Evolutionary conservation across 1,140 invertebrate species (phyloP).

Genomic region (Babylonia areolata): DNA sequence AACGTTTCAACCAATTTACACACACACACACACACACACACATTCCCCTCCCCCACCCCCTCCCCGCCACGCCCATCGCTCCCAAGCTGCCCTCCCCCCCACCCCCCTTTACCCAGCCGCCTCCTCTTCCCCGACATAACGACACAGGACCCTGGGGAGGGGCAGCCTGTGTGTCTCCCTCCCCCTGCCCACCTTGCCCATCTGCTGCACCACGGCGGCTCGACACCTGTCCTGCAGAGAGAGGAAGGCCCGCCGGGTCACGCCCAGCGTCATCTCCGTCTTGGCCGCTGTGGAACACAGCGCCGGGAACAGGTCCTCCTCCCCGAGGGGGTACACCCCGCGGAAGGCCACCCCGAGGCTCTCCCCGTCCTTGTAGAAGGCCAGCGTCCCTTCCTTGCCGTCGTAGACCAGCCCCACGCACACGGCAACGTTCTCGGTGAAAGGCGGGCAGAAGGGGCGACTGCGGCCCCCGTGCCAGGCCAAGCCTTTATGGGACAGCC

Average conservation of each 20-base stretch:
- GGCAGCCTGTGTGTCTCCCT: not conserved
- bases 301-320: constrained; percentile 82
- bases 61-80: too few relatives aligned
- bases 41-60: too few relatives aligned
- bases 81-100: too few relatives aligned
- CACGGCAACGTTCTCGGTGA: constrained; percentile 83
- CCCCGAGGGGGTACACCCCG: constrained; percentile 72
- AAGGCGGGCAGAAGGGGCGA: constrained; percentile 82
- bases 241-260: constrained; percentile 80
- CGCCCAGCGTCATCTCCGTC: constrained; percentile 83
- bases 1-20: too few relatives aligned
- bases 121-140: constrained; percentile 14
- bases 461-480: constrained; percentile 82
- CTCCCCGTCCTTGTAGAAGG: constrained; percentile 84
- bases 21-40: too few relatives aligned
- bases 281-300: constrained; percentile 86
- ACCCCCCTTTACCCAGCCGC: not conserved
- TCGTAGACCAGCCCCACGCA: constrained; percentile 83
- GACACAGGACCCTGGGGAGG: constrained; percentile 21
- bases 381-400: constrained; percentile 83
- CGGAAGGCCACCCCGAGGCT: constrained; percentile 81
- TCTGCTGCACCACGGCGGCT: constrained; percentile 55
- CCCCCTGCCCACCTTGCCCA: not conserved
- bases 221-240: constrained; percentile 82
- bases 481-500: constrained; percentile 84